Base-by-base conservation (phyloP, 2,888 invertebrate species). In the Coleophora flavipennella region DNA sequence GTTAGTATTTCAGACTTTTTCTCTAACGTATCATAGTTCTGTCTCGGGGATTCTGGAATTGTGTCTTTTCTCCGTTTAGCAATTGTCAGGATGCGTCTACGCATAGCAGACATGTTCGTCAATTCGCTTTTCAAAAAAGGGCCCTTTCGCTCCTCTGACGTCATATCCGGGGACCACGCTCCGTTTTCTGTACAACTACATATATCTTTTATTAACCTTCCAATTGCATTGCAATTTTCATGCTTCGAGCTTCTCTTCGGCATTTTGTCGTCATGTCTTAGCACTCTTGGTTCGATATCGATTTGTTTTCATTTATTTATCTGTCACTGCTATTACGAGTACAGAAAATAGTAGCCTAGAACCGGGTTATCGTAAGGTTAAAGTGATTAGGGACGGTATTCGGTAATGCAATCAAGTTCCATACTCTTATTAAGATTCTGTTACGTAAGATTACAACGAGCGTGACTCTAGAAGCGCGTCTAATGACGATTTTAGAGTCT, bases 101-200 rank as follows among this genome's bases (percentile, higher is more conserved):
- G 67, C 72, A 83, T 76, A 1, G 83, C 80, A 0, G 83, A 76
- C 81, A 84, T 83, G 49, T 84, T 83, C 0, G 81, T 81, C 9
- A 84, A 59, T 50, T 84, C 84, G 51, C 81, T 80, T 50, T 79
- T 83, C 27, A 84, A 50, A 39, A 84, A 70, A 2, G 81, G 81
- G 0, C 78, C 77, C 42, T 74, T 73, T 20, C 75, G 55, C 35
- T 67, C 68, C 3, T 78, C 72, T 1, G 80, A 59, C 13, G 81
- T 81, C 77, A 85, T 81, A 11, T 84, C 80, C 1, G 85, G 85
- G 0, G 85, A 85, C 85, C 85, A 85, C 36, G 81, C 77, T 31
- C 76, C 85, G 70, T 84, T 79, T 48, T 85, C 83, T 0, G 85
- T 76, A 40, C 85, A 85, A 46, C 85, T 84, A 51, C 85, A 85